Evolutionary conservation across 2,113 vertebrate species (phyloP).

Genomic region (Leptocoma aspasia): DNA sequence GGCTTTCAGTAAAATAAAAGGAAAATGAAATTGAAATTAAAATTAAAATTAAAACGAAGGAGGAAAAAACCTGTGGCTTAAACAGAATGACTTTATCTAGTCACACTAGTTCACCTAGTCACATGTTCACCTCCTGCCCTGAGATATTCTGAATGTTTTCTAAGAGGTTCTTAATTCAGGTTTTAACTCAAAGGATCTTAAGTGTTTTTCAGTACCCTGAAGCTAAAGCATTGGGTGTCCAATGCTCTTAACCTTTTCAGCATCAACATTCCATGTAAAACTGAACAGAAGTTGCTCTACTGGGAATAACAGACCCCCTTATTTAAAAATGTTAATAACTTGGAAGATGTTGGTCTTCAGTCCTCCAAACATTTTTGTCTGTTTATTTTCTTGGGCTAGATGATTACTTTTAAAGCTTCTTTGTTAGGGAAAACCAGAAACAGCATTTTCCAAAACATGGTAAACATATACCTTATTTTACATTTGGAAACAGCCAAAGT

Average conservation of each 20-base stretch:
- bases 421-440: neutral
- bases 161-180: neutral
- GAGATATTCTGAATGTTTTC: neutral
- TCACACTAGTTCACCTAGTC: neutral
- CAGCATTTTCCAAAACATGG: neutral
- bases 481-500: neutral
- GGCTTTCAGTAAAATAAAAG: neutral
- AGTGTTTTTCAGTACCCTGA: neutral
- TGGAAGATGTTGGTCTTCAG: neutral
- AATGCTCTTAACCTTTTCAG: neutral
- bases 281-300: neutral
- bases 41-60: neutral
- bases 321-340: neutral
- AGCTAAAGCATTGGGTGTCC: neutral
- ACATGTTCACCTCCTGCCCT: neutral
- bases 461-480: neutral
- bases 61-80: neutral
- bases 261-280: neutral
- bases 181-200: neutral
- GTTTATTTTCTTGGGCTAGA: neutral
- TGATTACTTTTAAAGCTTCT: neutral
- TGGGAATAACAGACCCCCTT: neutral
- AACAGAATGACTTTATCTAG: neutral
- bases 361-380: neutral
- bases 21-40: neutral